Conservation (phyloP, 2,888 invertebrate genomes). For the Drosophila prostipennis region DNA sequence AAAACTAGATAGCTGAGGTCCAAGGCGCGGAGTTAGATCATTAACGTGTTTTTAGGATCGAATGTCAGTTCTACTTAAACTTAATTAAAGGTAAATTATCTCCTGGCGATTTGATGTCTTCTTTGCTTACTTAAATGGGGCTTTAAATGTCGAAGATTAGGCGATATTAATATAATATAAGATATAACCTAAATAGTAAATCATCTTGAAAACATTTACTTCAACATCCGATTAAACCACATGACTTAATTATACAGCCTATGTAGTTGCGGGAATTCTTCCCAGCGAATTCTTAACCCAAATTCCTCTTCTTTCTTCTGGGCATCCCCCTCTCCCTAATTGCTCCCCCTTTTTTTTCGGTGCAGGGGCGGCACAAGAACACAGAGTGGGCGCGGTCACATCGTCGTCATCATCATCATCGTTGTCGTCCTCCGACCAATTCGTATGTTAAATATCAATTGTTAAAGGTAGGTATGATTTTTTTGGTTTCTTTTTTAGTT, state of each 20-base stretch:
- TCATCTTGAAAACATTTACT: not conserved
- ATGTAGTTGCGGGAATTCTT: not conserved
- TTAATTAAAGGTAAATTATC: too few relatives aligned
- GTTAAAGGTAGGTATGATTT: slow-evolving; percentile 20
- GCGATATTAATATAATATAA: too few relatives aligned
- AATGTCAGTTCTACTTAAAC: not conserved
- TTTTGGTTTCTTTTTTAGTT: not conserved
- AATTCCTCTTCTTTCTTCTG: not conserved
- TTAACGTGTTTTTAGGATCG: not conserved
- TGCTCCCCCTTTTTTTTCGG: not conserved
- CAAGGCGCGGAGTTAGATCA: not conserved
- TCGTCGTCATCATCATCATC: slow-evolving; percentile 18
- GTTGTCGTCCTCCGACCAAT: slow-evolving; percentile 23
- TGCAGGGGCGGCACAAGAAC: slow-evolving; percentile 19
- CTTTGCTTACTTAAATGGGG: too few relatives aligned
- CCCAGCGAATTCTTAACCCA: slow-evolving; percentile 5
- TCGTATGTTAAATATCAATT: slow-evolving; percentile 54
- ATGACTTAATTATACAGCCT: not conserved
- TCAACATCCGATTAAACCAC: not conserved
- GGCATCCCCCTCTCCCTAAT: not conserved
- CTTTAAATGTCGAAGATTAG: too few relatives aligned
- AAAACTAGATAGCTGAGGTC: not conserved
- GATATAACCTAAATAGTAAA: not conserved
- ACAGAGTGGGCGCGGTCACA: slow-evolving; percentile 19
- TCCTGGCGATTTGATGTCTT: too few relatives aligned